Evolutionary conservation across 2,113 vertebrate genomes (phyloP), one percentile per base, ranked within the genome.

Genomic region (Bolborhynchus lineola): DNA sequence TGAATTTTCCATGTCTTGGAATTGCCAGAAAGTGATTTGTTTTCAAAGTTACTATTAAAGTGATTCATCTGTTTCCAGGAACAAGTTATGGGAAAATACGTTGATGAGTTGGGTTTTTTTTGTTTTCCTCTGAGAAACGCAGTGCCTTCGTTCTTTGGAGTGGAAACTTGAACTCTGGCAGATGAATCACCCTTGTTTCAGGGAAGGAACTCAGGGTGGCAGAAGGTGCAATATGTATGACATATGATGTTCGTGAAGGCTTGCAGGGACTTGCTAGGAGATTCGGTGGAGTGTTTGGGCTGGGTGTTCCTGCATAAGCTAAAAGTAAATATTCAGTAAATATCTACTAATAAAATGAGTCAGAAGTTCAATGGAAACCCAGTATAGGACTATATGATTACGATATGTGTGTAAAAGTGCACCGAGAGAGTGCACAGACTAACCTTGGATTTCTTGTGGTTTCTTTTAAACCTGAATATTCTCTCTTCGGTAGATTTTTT

Each of bases 21-120:
- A 85, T 60, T 79, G 60, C 93, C 65, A 62, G 47, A 69, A 90
- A 85, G 20, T 37, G 63, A 42, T 86, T 88, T 78, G 49, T 92
- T 93, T 96, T 91, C 55, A 76, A 82, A 94, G 94, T 92, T 81
- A 26, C 44, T 60, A 16, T 76, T 42, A 78, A 93, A 82, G 49
- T 63, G 41, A 70, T 95, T 96, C 46, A 86, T 92, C 85, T 88
- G 33, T 86, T 93, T 92, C 82, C 85, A 96, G 72, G 55, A 90
- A 59, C 60, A 39, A 64, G 42, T 88, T 93, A 94, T 95, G 76
- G 88, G 90, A 97, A 96, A 95, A 81, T 78, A 72, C 16, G 53
- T 63, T 83, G 53, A 91, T 84, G 76, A 44, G 4, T 35, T 59
- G 33, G 57, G 8, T 21, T 2, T 10, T 71, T 39, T 50, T n/a